These are phyloP conservation scores for Phoebastria nigripes DNA, from an alignment of 2,797 vertebrate genomes.

Conservation along the genomic window DNA sequence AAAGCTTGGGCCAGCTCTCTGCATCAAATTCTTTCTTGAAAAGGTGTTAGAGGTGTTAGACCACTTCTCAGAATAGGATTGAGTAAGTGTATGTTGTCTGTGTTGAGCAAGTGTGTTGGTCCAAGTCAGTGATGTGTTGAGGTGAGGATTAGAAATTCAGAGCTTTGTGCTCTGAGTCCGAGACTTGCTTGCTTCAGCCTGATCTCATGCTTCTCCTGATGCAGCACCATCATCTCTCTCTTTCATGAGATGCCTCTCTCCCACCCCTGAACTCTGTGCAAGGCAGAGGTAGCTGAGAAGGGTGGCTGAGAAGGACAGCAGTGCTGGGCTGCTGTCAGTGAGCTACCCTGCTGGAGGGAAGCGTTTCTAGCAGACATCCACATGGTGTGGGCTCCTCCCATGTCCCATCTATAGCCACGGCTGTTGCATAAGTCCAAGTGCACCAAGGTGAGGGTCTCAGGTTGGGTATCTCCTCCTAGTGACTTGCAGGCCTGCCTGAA, in stretches of 20 bases:
- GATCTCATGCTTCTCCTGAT: neutral
- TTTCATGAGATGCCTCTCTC: neutral
- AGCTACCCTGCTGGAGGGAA: neutral
- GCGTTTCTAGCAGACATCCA: neutral
- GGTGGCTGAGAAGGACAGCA: neutral
- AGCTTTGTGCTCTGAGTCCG: neutral
- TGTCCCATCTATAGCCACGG: neutral
- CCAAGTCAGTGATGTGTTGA: neutral
- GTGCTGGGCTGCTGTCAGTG: neutral
- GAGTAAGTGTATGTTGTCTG: neutral
- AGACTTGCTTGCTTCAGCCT: neutral
- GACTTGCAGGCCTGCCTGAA: neutral
- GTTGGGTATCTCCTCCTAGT: neutral
- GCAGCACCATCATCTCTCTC: neutral
- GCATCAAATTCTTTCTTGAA: neutral
- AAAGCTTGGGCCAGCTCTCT: neutral
- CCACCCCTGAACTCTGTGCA: neutral
- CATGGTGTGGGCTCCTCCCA: accelerated
- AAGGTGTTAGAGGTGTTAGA: neutral
- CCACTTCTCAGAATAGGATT: neutral
- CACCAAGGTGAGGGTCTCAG: neutral
- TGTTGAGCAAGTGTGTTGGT: neutral
- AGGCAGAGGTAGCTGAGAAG: neutral
- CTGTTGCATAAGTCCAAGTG: neutral
- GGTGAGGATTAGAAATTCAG: neutral